A percentile compares a stretch with the other conserved stretches of the same genome.
phyloP scores from a whole-genome alignment of 2,888 invertebrate genomes.

The Choristoneura rosaceana region DNA sequence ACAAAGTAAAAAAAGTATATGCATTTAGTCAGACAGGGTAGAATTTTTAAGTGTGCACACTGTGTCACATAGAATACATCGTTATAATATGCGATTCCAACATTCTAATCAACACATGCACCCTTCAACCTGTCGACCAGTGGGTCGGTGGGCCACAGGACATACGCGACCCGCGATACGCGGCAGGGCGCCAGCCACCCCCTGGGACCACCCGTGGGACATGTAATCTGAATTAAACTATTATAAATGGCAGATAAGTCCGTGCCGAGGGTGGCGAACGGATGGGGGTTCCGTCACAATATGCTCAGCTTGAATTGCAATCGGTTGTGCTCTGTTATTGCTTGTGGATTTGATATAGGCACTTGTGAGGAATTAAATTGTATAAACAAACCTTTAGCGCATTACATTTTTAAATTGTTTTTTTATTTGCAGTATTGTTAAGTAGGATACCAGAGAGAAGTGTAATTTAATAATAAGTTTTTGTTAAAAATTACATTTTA shows the following conservation, averaged over 20 bases:
- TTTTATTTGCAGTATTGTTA: no score
- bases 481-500: no score
- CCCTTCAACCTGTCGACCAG: slow-evolving; percentile 64
- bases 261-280: neutral
- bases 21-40: no score
- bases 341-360: slow-evolving; percentile 1
- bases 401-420: no score
- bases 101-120: neutral
- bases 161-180: neutral
- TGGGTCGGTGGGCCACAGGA: slow-evolving; percentile 7
- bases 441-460: no score
- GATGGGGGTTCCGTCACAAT: slow-evolving; percentile 30
- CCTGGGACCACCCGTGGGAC: slow-evolving; percentile 78
- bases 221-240: slow-evolving; percentile 80
- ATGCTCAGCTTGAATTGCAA: neutral
- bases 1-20: no score
- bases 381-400: no score
- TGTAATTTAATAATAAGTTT: no score
- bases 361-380: neutral
- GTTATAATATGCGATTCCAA: no score
- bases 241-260: slow-evolving; percentile 62
- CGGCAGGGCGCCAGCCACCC: slow-evolving; percentile 9
- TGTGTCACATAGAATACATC: no score
- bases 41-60: no score
- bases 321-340: slow-evolving; percentile 6